These are phyloP conservation scores for Karalla daura DNA, from an alignment of 2,797 vertebrate genomes.

Conservation along the genomic window DNA sequence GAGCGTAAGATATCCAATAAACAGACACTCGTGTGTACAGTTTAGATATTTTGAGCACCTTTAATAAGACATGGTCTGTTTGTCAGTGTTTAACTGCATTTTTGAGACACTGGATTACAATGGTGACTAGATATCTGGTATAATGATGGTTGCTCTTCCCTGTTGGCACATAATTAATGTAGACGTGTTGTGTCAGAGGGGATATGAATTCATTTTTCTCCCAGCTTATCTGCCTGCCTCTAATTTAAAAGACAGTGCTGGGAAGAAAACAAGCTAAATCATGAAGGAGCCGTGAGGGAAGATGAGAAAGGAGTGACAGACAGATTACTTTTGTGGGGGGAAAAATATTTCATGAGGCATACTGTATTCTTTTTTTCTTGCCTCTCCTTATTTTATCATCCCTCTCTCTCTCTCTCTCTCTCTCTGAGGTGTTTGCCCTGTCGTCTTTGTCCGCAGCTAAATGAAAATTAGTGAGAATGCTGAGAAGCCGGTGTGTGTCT, in stretches of 20 bases:
- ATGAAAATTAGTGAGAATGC: slow-evolving; percentile 48
- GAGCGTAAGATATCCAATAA: neutral
- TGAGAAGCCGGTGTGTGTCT: slow-evolving; percentile 6
- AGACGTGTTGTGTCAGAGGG: slow-evolving; percentile 47
- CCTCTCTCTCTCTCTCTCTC: slow-evolving; percentile 4
- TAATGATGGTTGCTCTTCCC: slow-evolving; percentile 21
- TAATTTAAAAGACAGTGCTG: slow-evolving; percentile 58
- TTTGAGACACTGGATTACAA: slow-evolving; percentile 13
- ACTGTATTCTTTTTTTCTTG: slow-evolving; percentile 17
- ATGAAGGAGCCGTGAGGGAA: slow-evolving; percentile 35
- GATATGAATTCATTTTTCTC: slow-evolving; percentile 39
- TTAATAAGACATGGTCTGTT: neutral
- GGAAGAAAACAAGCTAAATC: slow-evolving; percentile 55
- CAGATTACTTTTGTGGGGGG: slow-evolving; percentile 35
- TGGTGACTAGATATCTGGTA: slow-evolving; percentile 25
- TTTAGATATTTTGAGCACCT: neutral
- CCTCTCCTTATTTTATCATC: slow-evolving; percentile 4
- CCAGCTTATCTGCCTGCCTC: slow-evolving; percentile 36
- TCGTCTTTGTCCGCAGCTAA: slow-evolving; percentile 39
- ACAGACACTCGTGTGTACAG: no score
- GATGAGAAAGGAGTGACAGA: slow-evolving; percentile 48
- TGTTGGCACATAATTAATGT: slow-evolving; percentile 45
- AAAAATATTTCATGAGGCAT: slow-evolving; percentile 35
- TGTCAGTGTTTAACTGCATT: neutral
- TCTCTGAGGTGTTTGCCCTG: slow-evolving; percentile 20